Evolutionary conservation across 1,140 invertebrate species (phyloP), one percentile per base, ranked within the genome.

Genomic region (Drosophila sproati): DNA sequence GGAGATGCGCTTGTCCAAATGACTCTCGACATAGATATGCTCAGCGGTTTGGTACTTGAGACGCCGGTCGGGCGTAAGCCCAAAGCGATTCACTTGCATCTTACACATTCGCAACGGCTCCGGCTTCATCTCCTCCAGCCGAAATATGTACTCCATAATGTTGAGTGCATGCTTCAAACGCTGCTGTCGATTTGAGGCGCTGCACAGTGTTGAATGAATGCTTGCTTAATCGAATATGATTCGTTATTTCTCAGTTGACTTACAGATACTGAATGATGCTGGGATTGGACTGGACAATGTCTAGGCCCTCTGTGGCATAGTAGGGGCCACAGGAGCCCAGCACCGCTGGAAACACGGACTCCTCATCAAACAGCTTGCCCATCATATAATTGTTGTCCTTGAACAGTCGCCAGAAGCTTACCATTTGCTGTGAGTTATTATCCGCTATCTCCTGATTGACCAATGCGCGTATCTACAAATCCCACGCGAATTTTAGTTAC

Each of bases 301-400:
- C 68, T 35, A 91, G 45, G 28, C 86, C 75, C 54, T 92, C 91
- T 1, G 89, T 89, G 70, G 83, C 87, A 69, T 91, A 92, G 60
- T 91, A 91, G 1, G 89, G 86, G 1, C 91, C 91, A 35, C 91
- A 92, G 2, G 89, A 91, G 2, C 91, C 89, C 5, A 92, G 37
- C 2, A 92, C 89, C 0, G 82, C 77, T 5, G 91, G 91, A 35
- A 92, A 92, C 0, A 92, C 60, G 34, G 77, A 91, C 47, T 92
- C 91, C 55, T 92, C 91, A 32, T 92, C 91, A 39, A 89, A 92
- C 0, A 92, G 75, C 54, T 92, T 92, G 54, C 89, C 78, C 91
- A 92, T 92, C 89, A 92, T 89, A 41, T 92, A 92, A 57, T 92
- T 92, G 73, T 92, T 91, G 62, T 92, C 86, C 56, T 89, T 90